These are phyloP conservation scores for Pyrocephalus nanus DNA, from an alignment of 2,797 vertebrate species.

Conservation along the genomic window DNA sequence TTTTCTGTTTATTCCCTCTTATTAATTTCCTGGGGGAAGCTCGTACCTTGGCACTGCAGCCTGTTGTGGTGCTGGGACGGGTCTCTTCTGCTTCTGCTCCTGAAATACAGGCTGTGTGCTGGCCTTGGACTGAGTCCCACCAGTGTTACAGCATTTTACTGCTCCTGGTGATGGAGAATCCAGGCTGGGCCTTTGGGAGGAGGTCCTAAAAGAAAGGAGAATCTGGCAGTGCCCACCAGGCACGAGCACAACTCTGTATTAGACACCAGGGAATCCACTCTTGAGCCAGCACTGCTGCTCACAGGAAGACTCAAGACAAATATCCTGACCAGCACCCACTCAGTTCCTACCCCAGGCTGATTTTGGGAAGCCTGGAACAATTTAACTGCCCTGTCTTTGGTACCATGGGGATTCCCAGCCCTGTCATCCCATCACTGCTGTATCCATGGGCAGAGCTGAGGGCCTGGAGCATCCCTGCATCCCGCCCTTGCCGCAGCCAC, in stretches of 20 bases:
- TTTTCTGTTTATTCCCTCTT: neutral
- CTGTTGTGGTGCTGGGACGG: neutral
- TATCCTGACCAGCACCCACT: neutral
- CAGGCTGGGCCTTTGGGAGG: neutral
- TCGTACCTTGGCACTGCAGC: neutral
- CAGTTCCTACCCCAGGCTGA: fast-evolving
- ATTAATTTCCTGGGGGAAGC: neutral
- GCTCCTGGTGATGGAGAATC: neutral
- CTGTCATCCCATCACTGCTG: fast-evolving
- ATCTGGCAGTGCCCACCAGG: neutral
- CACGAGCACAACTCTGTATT: neutral
- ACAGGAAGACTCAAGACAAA: neutral
- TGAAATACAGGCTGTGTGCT: neutral
- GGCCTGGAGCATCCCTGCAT: neutral
- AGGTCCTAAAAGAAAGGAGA: neutral
- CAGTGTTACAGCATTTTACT: neutral
- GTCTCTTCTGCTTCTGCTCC: neutral
- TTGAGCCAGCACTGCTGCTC: neutral
- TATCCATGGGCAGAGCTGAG: neutral
- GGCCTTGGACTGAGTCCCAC: neutral
- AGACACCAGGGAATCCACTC: neutral
- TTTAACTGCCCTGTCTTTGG: neutral
- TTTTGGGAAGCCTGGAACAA: neutral
- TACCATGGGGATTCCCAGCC: neutral
- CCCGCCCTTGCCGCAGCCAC: neutral